Evolutionary conservation across 2,113 vertebrate species (phyloP), one percentile per base, ranked within the genome.

Genomic region (Sterrhoptilus dennistouni): DNA sequence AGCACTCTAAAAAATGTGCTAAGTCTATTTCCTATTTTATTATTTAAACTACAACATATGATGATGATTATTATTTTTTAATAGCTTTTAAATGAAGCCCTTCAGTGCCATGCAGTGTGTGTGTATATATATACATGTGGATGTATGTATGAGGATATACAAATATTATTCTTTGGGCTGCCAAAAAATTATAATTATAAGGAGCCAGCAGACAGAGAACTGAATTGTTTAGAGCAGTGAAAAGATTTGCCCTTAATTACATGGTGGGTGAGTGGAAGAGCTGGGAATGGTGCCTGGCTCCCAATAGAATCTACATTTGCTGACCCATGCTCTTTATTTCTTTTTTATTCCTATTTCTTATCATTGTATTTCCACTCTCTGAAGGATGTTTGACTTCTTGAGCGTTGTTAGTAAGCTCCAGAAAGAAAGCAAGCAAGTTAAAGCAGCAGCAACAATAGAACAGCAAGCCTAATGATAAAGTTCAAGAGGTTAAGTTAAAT

Each of bases 401-500:
- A 91, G 53, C 9, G 8, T 85, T 89, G 65, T 91, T 93, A 64
- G 74, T 36, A 76, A 91, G 70, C 75, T 88, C 64, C 50, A 60
- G 59, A 88, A 81, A 82, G 81, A 9, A 87, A 84, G 52, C 11
- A 77, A 85, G 91, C 83, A 84, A 77, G 59, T 83, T 68, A 61
- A 91, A 88, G n/a, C 63, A 71, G 21, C 14, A 69, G 53, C 71
- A 89, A 66, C 70, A 93, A 69, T 83, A 80, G 85, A 94, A 60
- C 84, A 66, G 78, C 85, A 90, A 93, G 70, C 78, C 70, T 91
- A 90, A 90, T 83, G 85, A 68, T 59, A 31, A 74, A 93, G 90
- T 93, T 93, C 89, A 93, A 83, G 65, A 89, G 90, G 88, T 92
- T 85, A 96, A 84, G 29, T 87, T 77, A 77, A 93, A 81, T 42